A percentile compares a stretch with the other conserved stretches of the same genome.
Evolutionary conservation across 2,888 invertebrate species (phyloP).

Genomic region (Cheilosia pagana): DNA sequence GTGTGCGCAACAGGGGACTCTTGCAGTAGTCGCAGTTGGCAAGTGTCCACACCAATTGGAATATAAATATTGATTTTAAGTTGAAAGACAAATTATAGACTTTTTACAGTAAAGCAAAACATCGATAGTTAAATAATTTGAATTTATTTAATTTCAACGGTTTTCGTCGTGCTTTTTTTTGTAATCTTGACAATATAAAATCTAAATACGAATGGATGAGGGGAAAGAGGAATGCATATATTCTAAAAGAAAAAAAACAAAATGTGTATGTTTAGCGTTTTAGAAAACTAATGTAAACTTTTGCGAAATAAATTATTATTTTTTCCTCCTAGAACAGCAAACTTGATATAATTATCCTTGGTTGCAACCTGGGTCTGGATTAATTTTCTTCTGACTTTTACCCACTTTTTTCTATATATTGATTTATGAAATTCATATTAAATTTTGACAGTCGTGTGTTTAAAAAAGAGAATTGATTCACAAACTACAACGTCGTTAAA

Average conservation of each 20-base stretch:
- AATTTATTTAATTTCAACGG: neutral
- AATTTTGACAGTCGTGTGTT: too few species aligned
- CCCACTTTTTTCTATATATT: too few species aligned
- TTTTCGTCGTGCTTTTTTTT: neutral
- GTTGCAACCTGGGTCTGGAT: neutral
- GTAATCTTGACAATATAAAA: slow-evolving; percentile 10
- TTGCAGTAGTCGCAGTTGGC: too few species aligned
- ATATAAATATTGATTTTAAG: too few species aligned
- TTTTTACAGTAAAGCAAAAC: neutral
- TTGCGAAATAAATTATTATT: slow-evolving; percentile 14
- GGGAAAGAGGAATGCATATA: slow-evolving; percentile 1
- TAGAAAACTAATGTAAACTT: slow-evolving; percentile 5
- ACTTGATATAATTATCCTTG: neutral
- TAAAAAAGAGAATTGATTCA: too few species aligned
- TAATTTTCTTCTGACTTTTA: too few species aligned
- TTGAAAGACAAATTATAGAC: too few species aligned
- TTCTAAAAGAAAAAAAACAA: slow-evolving; percentile 17
- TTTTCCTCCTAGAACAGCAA: neutral
- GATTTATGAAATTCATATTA: too few species aligned
- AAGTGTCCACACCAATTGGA: too few species aligned
- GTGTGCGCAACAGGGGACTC: neutral
- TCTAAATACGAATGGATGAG: slow-evolving; percentile 6
- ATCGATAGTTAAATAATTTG: neutral
- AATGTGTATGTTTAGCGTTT: slow-evolving; percentile 23
- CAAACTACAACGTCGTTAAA: too few species aligned